These are phyloP conservation scores for Sminthurinus aureus DNA, from an alignment of 2,888 invertebrate species.

Conservation along the genomic window DNA sequence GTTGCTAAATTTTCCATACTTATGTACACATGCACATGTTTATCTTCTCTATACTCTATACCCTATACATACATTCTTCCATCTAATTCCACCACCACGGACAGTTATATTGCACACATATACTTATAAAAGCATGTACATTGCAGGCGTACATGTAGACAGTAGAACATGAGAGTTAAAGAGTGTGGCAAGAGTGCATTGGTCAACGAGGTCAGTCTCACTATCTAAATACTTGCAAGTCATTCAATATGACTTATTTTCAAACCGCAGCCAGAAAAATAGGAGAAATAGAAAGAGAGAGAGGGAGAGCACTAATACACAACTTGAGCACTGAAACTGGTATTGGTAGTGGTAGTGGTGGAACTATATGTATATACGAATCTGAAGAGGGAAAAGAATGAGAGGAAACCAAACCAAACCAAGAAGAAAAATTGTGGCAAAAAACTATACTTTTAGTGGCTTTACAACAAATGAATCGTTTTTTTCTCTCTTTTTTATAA, in stretches of 20 bases:
- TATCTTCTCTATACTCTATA: not conserved
- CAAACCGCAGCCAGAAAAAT: not conserved
- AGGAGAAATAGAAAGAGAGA: not conserved
- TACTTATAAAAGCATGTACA: not conserved
- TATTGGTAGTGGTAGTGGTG: too few species aligned
- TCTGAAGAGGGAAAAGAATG: not conserved
- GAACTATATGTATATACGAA: too few species aligned
- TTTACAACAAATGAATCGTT: conserved; percentile 15
- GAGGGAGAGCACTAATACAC: not conserved
- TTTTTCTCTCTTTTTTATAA: conserved; percentile 3
- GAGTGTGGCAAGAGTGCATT: conserved; percentile 18
- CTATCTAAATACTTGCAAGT: conserved; percentile 23
- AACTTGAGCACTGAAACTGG: too few species aligned
- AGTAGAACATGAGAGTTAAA: not conserved
- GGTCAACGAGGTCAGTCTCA: conserved; percentile 20
- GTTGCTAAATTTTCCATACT: too few species aligned
- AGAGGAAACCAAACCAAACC: not conserved
- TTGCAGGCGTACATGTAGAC: not conserved
- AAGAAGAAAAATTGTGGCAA: conserved; percentile 25
- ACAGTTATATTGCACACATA: too few species aligned
- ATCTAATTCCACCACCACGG: too few species aligned
- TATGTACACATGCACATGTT: too few species aligned
- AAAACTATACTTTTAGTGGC: conserved; percentile 21
- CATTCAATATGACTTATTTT: conserved; percentile 28
- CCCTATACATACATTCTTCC: not conserved